Evolutionary conservation across 2,113 vertebrate genomes (phyloP), one percentile per base, ranked within the genome.

Genomic region (Ptychochromis oligacanthus): DNA sequence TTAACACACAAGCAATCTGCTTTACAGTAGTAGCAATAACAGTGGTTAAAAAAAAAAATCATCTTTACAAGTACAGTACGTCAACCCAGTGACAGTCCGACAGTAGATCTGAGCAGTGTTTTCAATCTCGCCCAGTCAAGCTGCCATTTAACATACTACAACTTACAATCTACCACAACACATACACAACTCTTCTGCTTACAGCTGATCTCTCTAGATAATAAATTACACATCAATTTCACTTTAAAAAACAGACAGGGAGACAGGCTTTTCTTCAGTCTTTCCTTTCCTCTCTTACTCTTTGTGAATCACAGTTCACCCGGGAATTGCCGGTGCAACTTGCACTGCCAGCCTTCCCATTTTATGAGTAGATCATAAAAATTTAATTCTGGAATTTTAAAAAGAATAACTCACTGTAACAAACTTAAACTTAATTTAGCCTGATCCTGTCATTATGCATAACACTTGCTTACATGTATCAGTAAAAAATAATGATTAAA

Each of bases 1-100:
- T 99, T 98, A 99, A 96, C 95, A 96, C 95, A 97, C 96, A 96
- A 97, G 96, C 96, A 96, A 96, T 96, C 95, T 94, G 97, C 92
- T 96, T 93, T 94, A 95, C 95, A 96, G 93, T 93, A 95, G 94
- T 93, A 94, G 93, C 92, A 94, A 93, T 91, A 93, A 92, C 89
- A 95, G 93, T 92, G 92, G 91, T 93, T 94, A 82, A 90, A 91
- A 75, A 74, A 90, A 89, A 90, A 92, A 46, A 84, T n/a, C n/a
- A 90, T 87, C 74, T 91, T 88, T 92, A 81, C 87, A 91, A 89
- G 91, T 91, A 93, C 91, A 89, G 91, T 91, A 92, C 83, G 74
- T 92, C 91, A 92, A 85, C 88, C 89, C 92, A 91, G 88, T 90
- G 91, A 90, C 87, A 88, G 88, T 87, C 79, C 79, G 87, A 86